A percentile compares a stretch with the other conserved stretches of the same genome.
phyloP scores from a whole-genome alignment of 2,888 invertebrate species.

The Polymixis flavicincta region DNA sequence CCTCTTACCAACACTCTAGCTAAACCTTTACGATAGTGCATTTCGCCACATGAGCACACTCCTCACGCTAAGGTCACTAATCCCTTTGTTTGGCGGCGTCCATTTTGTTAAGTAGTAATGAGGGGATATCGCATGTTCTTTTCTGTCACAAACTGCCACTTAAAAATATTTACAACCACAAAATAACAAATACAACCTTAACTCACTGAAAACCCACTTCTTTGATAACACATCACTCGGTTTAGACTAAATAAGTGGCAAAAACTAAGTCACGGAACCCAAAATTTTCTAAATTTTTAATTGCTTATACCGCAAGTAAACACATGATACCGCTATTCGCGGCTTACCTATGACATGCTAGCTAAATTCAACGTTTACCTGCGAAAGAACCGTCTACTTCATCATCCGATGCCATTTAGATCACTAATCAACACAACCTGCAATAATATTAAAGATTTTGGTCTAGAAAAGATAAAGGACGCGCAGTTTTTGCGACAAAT shows the following conservation, averaged over 20 bases:
- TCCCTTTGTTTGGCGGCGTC: constrained; percentile 94
- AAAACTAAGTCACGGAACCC: constrained; percentile 69
- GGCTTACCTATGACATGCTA: constrained; percentile 91
- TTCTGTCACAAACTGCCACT: constrained; percentile 91
- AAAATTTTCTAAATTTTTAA: constrained; percentile 88
- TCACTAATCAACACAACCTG: constrained; percentile 83
- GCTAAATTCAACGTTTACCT: constrained; percentile 92
- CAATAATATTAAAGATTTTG: constrained; percentile 82
- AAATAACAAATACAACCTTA: constrained; percentile 83
- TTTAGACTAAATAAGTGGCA: constrained; percentile 59
- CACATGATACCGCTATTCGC: constrained; percentile 91
- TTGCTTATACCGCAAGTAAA: constrained; percentile 90
- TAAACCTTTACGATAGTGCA: constrained; percentile 73
- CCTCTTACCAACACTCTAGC: constrained; percentile 75
- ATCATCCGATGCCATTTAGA: constrained; percentile 96
- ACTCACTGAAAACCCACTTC: constrained; percentile 68
- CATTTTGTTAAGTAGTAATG: constrained; percentile 94
- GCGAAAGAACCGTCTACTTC: constrained; percentile 96
- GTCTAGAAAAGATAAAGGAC: constrained; percentile 89
- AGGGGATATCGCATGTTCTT: constrained; percentile 93
- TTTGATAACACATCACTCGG: constrained; percentile 64
- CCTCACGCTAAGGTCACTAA: constrained; percentile 91
- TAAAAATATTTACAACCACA: constrained; percentile 89
- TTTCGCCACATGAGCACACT: constrained; percentile 79
- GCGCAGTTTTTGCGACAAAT: constrained; percentile 91